phyloP scores from a whole-genome alignment of 2,113 vertebrate species.

The Eulacestoma nigropectus region DNA sequence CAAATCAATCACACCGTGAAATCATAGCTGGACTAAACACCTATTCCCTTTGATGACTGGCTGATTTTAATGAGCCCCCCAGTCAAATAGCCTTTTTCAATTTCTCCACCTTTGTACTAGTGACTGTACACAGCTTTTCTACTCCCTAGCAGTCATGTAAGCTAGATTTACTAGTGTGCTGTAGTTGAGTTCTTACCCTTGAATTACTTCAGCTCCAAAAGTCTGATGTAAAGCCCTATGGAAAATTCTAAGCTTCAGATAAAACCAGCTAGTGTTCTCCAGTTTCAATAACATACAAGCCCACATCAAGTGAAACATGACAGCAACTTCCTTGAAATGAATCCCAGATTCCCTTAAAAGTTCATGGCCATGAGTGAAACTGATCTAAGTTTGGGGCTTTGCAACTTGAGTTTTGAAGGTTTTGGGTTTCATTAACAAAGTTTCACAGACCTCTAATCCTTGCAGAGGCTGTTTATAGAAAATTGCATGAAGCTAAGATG shows the following conservation, averaged over 20 bases:
- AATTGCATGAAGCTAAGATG: not conserved
- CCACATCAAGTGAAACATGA: conserved; percentile 27
- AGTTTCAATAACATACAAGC: conserved; percentile 24
- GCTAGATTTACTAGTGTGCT: not conserved
- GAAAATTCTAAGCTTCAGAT: conserved; percentile 30
- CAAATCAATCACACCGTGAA: not conserved
- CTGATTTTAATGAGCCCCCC: not conserved
- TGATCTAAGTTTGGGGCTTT: not conserved
- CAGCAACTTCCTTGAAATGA: conserved; percentile 39
- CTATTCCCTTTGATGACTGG: not conserved
- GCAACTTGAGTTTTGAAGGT: conserved; percentile 2
- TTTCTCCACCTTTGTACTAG: not conserved
- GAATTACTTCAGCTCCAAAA: not conserved
- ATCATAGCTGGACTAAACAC: not conserved
- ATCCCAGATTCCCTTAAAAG: conserved; percentile 7
- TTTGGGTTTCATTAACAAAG: not conserved
- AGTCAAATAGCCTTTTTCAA: not conserved
- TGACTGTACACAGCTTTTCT: not conserved
- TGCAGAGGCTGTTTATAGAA: not conserved
- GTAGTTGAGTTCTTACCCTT: not conserved
- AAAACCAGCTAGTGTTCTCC: conserved; percentile 16
- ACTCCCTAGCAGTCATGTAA: not conserved
- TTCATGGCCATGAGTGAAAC: not conserved
- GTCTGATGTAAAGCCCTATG: not conserved
- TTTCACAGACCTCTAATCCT: not conserved